Base-by-base conservation (phyloP, 2,888 invertebrate genomes). In the Clivina fossor region DNA sequence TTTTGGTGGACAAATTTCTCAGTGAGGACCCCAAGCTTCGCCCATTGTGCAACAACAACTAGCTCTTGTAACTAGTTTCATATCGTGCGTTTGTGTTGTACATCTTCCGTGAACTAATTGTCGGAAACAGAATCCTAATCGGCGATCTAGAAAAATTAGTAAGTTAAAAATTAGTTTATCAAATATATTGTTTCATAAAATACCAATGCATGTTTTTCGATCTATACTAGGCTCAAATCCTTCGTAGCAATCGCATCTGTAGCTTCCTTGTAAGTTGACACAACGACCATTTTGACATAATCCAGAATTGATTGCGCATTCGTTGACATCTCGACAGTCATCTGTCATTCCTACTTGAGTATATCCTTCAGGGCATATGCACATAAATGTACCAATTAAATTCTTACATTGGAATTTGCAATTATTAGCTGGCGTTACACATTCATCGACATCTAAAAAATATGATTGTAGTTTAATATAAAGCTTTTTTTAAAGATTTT, bases 391-490 rank as follows among this genome's bases (percentile, higher is more conserved):
- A 0, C 92, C 92, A 60, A 92, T 88, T 53, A 87, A 76, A 70
- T 93, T 93, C 73, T 92, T 91, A 69, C 93, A 93, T 67, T 84
- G 83, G 72, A 86, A 88, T 65, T 85, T 85, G 74, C 92, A 92
- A 63, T 82, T 83, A 74, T 87, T 86, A 2, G 85, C 81, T 26
- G 83, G 83, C 1, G 86, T 87, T 4, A 78, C 74, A 70, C 93
- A 93, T 75, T 93, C 92, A 74, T 93, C 89, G n/a, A 92, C 85
- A 76, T 93, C 93, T 78, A 83, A 80, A 71, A 92, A 93, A 73
- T 91, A 92, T 55, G n/a, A n/a, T n/a, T n/a, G n/a, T n/a, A n/a
- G n/a, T n/a, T n/a, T n/a, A n/a, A n/a, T n/a, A n/a, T n/a, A n/a
- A n/a, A n/a, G n/a, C n/a, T n/a, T n/a, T n/a, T n/a, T n/a, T n/a